These are phyloP conservation scores for Noctuana brunneofusca DNA, from an alignment of 2,888 invertebrate species.

Conservation along the genomic window DNA sequence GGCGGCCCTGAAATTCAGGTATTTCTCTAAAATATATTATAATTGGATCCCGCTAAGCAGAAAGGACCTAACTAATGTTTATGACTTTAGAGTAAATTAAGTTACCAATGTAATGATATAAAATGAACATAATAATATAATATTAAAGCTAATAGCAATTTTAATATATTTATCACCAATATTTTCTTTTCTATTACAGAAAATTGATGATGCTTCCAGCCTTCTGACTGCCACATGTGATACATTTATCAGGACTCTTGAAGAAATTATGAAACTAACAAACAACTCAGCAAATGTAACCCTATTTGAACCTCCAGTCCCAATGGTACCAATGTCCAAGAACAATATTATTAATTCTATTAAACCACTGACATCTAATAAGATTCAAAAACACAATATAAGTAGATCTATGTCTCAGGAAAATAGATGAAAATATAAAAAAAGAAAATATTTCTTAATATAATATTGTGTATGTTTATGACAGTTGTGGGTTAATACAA, in stretches of 20 bases:
- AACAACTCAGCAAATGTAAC: constrained; percentile 52
- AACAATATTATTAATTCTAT: constrained; percentile 48
- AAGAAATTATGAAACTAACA: constrained; percentile 89
- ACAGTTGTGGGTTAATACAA: background rate
- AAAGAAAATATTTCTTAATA: background rate
- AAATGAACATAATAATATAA: too few species aligned
- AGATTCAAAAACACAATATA: constrained; percentile 60
- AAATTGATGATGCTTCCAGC: constrained; percentile 88
- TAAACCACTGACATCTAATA: constrained; percentile 48
- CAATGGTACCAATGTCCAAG: constrained; percentile 54
- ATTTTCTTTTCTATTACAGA: constrained; percentile 69
- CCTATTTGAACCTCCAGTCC: constrained; percentile 66
- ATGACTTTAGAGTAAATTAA: background rate
- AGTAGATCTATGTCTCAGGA: constrained; percentile 72
- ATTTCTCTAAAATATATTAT: constrained; percentile 32
- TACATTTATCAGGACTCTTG: constrained; percentile 91
- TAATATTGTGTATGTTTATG: background rate
- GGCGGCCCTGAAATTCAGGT: constrained; percentile 84
- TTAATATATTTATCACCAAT: background rate
- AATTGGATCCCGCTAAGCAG: background rate
- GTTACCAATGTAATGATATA: too few species aligned
- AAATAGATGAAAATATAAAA: constrained; percentile 64
- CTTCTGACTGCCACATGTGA: constrained; percentile 91
- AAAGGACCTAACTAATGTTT: background rate
- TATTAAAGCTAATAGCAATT: background rate